Base-by-base conservation (phyloP, 1,140 invertebrate species). In the Drosophila nannoptera region DNA sequence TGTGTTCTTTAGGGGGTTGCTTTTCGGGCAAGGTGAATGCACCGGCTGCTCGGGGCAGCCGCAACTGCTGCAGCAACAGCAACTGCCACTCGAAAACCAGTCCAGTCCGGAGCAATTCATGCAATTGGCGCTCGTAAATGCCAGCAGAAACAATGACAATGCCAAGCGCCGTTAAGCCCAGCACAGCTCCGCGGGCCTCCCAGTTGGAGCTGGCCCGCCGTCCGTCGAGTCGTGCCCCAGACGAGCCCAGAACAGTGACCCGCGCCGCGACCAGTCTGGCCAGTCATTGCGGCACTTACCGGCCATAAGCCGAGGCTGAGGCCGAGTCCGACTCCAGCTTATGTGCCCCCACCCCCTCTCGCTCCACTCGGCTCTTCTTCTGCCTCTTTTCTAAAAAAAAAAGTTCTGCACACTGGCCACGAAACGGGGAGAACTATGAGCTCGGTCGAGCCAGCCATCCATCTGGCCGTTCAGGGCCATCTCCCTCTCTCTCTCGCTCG, bases 271-370 rank as follows among this genome's bases (percentile, higher is more conserved):
- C 64, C 60, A 83, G 80, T 84, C 73, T 67, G 76, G 48, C 80
- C 64, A 84, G 80, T 83, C 80, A 83, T 73, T 75, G 76, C 64
- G 58, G 75, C 76, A 84, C 62, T 83, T 75, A 78, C 72, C 78
- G 31, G 64, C 65, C 80, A 71, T 62, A 71, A 78, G 75, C 1
- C 22, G 22, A 22, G 3, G 22, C 22, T 22, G 22, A 22, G 22
- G 22, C 22, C 22, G 22, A 22, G 22, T 22, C 22, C 22, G 22
- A 22, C 22, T 22, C 22, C 22, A 22, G 22, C 22, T 22, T 22
- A 22, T 22, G 22, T 22, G 22, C 22, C 3, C 22, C 1, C n/a
- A n/a, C n/a, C 22, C 22, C 22, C 22, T 22, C 22, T 22, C 3
- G n/a, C n/a, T n/a, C n/a, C n/a, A n/a, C 22, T 22, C 22, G 1